A percentile compares a stretch with the other conserved stretches of the same genome.
Conservation (phyloP, 2,797 vertebrate species). For the Pyrocephalus nanus region DNA sequence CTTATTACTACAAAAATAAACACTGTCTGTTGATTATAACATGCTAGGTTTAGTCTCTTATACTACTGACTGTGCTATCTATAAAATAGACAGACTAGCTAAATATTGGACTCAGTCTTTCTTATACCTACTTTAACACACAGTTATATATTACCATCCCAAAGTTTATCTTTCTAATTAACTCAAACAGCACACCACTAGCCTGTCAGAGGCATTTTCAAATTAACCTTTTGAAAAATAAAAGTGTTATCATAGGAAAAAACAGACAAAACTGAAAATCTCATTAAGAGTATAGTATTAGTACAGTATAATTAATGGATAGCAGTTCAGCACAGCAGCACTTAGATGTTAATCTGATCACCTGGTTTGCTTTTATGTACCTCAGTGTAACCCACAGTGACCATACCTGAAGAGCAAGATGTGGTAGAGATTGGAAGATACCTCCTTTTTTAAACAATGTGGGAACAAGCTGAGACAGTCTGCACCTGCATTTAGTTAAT, state of each 20-base stretch:
- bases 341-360: neutral
- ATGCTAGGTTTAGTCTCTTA: neutral
- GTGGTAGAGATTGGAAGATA: neutral
- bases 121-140: neutral
- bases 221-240: neutral
- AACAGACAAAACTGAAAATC: neutral
- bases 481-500: too few species aligned
- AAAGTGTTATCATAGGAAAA: neutral
- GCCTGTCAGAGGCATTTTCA: neutral
- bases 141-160: neutral
- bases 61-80: neutral
- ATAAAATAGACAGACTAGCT: neutral
- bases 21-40: neutral
- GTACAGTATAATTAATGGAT: neutral
- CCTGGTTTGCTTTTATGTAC: neutral
- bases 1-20: neutral
- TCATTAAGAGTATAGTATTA: neutral
- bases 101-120: neutral
- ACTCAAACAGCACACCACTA: neutral
- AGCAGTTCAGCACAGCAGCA: neutral
- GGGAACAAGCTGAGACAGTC: too few species aligned
- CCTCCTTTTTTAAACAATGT: neutral
- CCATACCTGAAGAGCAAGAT: neutral
- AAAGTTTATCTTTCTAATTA: neutral
- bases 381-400: neutral